These are phyloP conservation scores for Argyrosomus japonicus DNA, from an alignment of 2,113 vertebrate genomes.

Conservation along the genomic window DNA sequence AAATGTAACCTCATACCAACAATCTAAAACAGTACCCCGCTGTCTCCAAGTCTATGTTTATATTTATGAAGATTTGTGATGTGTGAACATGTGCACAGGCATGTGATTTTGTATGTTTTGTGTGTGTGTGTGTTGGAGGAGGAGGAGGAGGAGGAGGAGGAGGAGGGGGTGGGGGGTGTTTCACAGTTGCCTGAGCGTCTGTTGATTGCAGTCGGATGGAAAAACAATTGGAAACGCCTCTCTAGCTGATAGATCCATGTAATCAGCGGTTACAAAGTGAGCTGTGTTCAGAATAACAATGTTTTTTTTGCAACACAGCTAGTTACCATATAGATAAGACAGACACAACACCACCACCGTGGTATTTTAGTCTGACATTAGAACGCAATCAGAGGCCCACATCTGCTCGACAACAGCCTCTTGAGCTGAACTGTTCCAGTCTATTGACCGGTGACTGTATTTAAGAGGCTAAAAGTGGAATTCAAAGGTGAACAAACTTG, in stretches of 20 bases:
- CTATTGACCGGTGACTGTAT: constrained; percentile 31
- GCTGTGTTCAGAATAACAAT: constrained; percentile 59
- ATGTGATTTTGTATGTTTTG: background rate
- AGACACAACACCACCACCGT: constrained; percentile 21
- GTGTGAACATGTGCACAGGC: background rate
- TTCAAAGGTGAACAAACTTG: background rate
- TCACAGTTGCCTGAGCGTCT: constrained; percentile 29
- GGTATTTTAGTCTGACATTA: constrained; percentile 41
- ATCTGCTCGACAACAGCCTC: constrained; percentile 30
- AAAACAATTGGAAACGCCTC: constrained; percentile 73
- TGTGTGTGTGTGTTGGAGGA: constrained; percentile 1
- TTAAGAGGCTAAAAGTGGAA: constrained; percentile 24
- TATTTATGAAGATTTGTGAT: background rate
- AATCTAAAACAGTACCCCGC: background rate
- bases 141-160: too few species aligned
- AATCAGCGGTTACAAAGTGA: constrained; percentile 58
- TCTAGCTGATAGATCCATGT: constrained; percentile 63
- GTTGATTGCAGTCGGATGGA: constrained; percentile 70
- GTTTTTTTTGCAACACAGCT: constrained; percentile 40
- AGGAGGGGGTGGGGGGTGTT: too few species aligned
- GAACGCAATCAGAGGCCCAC: constrained; percentile 48
- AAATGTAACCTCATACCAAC: background rate
- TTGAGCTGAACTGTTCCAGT: constrained; percentile 32
- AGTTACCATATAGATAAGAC: constrained; percentile 78
- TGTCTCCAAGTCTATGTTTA: background rate